Conservation (phyloP, 2,113 vertebrate genomes). For the Triplophysa rosa region DNA sequence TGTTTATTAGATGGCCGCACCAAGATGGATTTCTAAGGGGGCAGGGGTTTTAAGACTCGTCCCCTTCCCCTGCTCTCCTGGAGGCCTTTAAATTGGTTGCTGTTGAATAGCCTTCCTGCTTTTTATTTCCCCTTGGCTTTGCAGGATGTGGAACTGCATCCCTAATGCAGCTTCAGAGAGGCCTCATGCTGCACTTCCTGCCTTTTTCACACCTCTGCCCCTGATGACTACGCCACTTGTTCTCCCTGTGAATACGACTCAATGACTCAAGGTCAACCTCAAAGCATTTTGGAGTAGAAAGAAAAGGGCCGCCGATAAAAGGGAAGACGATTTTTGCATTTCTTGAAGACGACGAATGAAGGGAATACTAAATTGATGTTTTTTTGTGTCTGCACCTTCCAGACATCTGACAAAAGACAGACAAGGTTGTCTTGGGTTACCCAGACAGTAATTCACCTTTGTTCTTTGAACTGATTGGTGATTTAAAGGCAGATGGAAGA, state of each 20-base stretch:
- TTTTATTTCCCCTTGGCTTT: constrained; percentile 61
- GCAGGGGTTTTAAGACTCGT: constrained; percentile 52
- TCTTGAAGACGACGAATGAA: not conserved
- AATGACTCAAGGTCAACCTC: constrained; percentile 44
- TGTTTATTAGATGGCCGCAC: constrained; percentile 57
- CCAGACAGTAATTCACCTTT: constrained; percentile 26
- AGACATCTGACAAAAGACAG: constrained; percentile 12
- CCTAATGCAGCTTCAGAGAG: constrained; percentile 59
- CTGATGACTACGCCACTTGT: not conserved
- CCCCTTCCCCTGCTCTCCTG: constrained; percentile 47
- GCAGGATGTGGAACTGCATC: constrained; percentile 54
- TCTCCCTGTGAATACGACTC: not conserved
- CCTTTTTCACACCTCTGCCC: constrained; percentile 32
- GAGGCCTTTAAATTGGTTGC: constrained; percentile 64
- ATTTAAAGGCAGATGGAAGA: not conserved
- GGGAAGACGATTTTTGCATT: constrained; percentile 15
- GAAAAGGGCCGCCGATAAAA: constrained; percentile 41
- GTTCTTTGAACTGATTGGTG: constrained; percentile 16
- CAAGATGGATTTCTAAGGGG: constrained; percentile 60
- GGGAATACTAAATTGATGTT: constrained; percentile 17
- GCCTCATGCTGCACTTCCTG: constrained; percentile 55
- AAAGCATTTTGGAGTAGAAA: constrained; percentile 13
- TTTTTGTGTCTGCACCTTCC: not conserved
- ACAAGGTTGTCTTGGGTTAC: constrained; percentile 21
- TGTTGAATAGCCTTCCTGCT: constrained; percentile 57